These are phyloP conservation scores for Lasioglossum oenotherae DNA, from an alignment of 2,888 invertebrate species.

Conservation along the genomic window DNA sequence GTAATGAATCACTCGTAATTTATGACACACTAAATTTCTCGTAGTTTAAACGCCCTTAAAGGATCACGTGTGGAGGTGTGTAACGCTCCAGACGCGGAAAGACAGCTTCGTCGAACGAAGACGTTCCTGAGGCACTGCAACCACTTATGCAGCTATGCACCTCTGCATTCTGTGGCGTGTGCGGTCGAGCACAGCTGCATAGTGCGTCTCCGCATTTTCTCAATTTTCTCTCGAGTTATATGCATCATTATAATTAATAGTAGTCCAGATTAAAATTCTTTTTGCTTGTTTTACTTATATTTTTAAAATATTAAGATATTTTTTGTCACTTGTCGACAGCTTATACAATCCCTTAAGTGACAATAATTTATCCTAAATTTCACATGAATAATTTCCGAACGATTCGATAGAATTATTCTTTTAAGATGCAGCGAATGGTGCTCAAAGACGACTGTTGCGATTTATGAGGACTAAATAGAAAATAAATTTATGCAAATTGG, in stretches of 20 bases:
- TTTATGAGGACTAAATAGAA: not conserved
- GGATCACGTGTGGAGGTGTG: not conserved
- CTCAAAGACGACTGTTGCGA: not conserved
- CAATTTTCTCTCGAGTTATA: not conserved
- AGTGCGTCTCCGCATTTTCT: not conserved
- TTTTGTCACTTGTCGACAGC: not conserved
- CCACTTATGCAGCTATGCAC: slow-evolving; percentile 14
- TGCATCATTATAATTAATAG: not conserved
- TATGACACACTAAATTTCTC: slow-evolving; percentile 2
- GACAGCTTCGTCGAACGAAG: not conserved
- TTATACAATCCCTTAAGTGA: not conserved
- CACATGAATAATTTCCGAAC: not conserved
- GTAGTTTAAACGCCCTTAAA: slow-evolving; percentile 5
- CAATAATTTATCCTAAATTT: not conserved
- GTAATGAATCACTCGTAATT: slow-evolving; percentile 18
- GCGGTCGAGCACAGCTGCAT: not conserved
- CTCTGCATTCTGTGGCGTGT: slow-evolving; percentile 18
- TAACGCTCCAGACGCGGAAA: not conserved
- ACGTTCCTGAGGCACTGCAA: slow-evolving; percentile 27
- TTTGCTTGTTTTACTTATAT: not conserved
- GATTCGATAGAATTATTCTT: not conserved
- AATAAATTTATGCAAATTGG: not conserved
- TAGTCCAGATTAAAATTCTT: not conserved
- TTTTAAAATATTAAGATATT: not conserved
- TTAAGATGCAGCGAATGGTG: not conserved